These are phyloP conservation scores for Atrina japonica DNA, from an alignment of 2,888 invertebrate species.

Conservation along the genomic window DNA sequence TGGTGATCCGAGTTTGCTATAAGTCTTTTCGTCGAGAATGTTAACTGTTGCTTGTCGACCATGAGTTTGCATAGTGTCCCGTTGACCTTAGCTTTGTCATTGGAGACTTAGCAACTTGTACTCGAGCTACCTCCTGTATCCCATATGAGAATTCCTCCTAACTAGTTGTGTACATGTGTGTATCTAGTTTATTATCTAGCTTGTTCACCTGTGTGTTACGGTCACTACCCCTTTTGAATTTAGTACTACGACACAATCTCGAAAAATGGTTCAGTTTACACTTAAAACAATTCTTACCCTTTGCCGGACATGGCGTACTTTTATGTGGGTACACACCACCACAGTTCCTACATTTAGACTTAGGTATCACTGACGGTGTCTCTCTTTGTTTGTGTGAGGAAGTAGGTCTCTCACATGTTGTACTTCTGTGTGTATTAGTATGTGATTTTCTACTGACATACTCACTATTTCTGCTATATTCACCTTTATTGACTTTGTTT, in stretches of 20 bases:
- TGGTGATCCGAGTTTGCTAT: constrained; percentile 29
- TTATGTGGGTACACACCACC: not conserved
- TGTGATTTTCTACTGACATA: not conserved
- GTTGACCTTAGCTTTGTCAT: constrained; percentile 8
- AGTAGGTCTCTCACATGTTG: too few relatives aligned
- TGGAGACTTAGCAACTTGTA: too few relatives aligned
- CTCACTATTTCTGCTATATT: not conserved
- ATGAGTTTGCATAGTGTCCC: not conserved
- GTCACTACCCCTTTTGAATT: not conserved
- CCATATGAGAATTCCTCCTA: constrained; percentile 3
- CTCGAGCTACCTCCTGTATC: not conserved
- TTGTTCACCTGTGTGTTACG: not conserved
- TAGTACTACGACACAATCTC: not conserved
- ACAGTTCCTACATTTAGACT: constrained; percentile 3
- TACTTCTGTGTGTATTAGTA: too few relatives aligned
- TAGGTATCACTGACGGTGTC: not conserved
- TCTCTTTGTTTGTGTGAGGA: not conserved
- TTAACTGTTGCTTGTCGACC: constrained; percentile 43
- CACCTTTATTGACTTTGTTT: not conserved
- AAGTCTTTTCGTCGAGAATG: constrained; percentile 46
- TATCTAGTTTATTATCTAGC: not conserved
- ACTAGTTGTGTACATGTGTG: not conserved
- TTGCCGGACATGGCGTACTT: not conserved
- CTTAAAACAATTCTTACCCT: not conserved
- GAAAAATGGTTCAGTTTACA: constrained; percentile 12